Conservation (phyloP, 2,797 vertebrate genomes). For the Amblyraja radiata region DNA sequence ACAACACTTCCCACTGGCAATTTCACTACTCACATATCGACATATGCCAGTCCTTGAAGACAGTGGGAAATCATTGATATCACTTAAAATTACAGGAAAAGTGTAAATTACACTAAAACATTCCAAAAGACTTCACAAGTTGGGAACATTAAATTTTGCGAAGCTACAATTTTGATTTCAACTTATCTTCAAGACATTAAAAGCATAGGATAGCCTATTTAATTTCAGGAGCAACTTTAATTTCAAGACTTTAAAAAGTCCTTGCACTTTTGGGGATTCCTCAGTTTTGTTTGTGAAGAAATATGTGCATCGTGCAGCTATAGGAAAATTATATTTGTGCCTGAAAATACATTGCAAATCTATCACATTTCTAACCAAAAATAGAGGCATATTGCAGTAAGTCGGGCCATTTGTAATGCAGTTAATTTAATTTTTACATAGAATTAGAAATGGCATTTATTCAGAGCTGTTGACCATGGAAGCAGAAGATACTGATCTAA, state of each 20-base stretch:
- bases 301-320: background rate
- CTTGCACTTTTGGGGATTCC: background rate
- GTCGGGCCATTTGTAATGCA: background rate
- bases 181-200: background rate
- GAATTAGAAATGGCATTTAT: background rate
- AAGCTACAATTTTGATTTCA: background rate
- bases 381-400: background rate
- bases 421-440: background rate
- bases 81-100: constrained; percentile 26
- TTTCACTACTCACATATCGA: constrained; percentile 11
- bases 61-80: constrained; percentile 23
- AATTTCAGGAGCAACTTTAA: background rate
- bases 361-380: background rate
- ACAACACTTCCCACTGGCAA: constrained; percentile 28
- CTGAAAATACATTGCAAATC: background rate
- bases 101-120: constrained; percentile 5
- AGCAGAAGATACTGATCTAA: background rate
- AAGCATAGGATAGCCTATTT: background rate
- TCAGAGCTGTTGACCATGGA: background rate
- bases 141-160: background rate
- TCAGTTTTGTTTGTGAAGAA: background rate
- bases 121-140: background rate
- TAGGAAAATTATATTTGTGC: background rate
- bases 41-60: constrained; percentile 11
- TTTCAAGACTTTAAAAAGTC: background rate